phyloP scores from a whole-genome alignment of 2,113 vertebrate species.

The Nothocercus julius region DNA sequence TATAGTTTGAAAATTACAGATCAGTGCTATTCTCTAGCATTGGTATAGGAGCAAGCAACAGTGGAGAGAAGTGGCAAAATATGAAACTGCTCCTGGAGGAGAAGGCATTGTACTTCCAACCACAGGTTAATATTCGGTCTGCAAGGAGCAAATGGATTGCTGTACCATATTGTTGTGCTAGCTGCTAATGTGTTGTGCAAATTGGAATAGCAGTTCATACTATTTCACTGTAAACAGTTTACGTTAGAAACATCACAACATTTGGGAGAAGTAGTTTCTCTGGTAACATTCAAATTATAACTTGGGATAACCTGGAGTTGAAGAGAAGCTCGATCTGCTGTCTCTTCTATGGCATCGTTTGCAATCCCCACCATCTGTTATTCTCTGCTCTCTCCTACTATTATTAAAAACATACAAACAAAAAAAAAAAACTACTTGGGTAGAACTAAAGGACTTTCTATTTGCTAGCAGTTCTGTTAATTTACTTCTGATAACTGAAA shows the following conservation, averaged over 20 bases:
- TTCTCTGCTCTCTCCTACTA: background rate
- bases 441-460: background rate
- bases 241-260: background rate
- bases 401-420: no score
- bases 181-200: background rate
- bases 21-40: background rate
- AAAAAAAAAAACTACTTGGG: background rate
- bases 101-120: background rate
- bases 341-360: background rate
- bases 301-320: background rate
- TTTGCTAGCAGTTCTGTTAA: background rate
- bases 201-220: background rate
- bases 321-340: background rate
- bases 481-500: background rate
- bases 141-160: background rate
- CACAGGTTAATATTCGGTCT: background rate
- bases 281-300: background rate
- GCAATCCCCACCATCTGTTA: background rate
- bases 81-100: background rate
- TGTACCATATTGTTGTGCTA: background rate
- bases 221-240: background rate
- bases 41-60: background rate
- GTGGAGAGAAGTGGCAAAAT: background rate
- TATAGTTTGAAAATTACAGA: background rate
- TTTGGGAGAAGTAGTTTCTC: background rate